These are phyloP conservation scores for Ooceraea biroi DNA, from an alignment of 1,140 invertebrate genomes.

Conservation along the genomic window DNA sequence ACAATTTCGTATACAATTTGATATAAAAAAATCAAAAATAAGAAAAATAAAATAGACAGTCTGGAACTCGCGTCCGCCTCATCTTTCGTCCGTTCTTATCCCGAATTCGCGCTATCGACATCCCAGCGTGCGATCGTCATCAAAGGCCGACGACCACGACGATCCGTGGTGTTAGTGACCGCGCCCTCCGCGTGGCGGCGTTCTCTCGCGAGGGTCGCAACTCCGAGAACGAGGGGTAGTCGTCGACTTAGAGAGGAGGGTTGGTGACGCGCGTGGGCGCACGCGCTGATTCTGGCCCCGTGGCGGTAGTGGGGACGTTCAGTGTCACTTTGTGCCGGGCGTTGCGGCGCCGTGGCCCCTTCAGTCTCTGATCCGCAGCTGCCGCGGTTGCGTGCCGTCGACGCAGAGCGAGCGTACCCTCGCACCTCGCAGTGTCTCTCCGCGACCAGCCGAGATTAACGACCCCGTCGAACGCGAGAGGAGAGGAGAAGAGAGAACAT, in stretches of 20 bases:
- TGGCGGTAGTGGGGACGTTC: conserved; percentile 74
- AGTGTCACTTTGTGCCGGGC: conserved; percentile 83
- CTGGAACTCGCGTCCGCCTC: neutral
- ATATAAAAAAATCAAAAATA: conserved; percentile 2
- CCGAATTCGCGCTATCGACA: conserved; percentile 39
- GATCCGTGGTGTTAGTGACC: conserved; percentile 53
- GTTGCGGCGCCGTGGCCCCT: conserved; percentile 79
- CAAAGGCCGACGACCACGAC: conserved; percentile 29
- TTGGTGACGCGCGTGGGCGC: conserved; percentile 62
- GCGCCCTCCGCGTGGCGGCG: conserved; percentile 71
- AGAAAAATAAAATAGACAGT: neutral
- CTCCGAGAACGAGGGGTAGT: conserved; percentile 3
- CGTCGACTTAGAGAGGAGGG: no score
- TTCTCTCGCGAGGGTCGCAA: conserved; percentile 56
- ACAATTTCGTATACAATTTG: neutral
- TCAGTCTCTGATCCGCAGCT: conserved; percentile 80
- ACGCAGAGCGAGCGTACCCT: neutral
- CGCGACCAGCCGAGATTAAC: conserved; percentile 45
- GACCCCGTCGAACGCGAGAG: conserved; percentile 54
- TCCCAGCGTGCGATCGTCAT: conserved; percentile 2
- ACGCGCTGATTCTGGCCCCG: conserved; percentile 57
- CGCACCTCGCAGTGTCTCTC: conserved; percentile 55
- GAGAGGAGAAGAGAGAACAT: conserved; percentile 14
- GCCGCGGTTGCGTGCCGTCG: conserved; percentile 62
- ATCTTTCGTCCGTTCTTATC: no score